Evolutionary conservation across 2,113 vertebrate species (phyloP), one percentile per base, ranked within the genome.

Genomic region (Nicator chloris): DNA sequence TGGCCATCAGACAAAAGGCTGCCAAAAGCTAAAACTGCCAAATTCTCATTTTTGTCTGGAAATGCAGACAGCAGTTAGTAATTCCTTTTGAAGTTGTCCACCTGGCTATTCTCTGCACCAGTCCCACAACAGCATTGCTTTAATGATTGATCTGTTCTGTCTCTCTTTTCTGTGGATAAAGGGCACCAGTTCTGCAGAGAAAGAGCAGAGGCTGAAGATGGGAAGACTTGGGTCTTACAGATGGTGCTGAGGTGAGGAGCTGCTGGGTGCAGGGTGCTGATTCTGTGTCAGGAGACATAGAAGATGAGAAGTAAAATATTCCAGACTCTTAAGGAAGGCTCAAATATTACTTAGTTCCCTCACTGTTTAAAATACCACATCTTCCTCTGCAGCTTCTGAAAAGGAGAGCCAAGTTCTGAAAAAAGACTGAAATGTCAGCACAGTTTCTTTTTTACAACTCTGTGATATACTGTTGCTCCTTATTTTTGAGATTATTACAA

Each of bases 11-110:
- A 72, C 40, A 47, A 71, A 92, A 89, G 33, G 44, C 47, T 94
- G 95, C 86, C 89, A 91, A 90, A 45, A 75, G 54, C 78, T 90
- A 51, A 57, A 90, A 59, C 68, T 90, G 79, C 86, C 77, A 93
- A 75, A 51, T 71, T 60, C 37, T 88, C 33, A 11, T 83, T 70
- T 76, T 82, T 77, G 82, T 90, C 92, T 95, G 88, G 76, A 90
- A 92, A 63, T 21, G 56, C 84, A 85, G 84, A 78, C 75, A 73
- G 82, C 85, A 84, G 76, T 76, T 86, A 64, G 72, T 86, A 81
- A 82, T 90, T 86, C 64, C 39, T 94, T 82, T 51, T 92, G 85
- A 83, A 93, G 90, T 30, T 60, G 27, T 28, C 76, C 79, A 71
- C 90, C 93, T 94, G 93, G 49, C 72, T 66, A 15, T 60, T 54